Percentiles rank a stretch among this genome's conserved stretches.
These are phyloP conservation scores for Mylabris phalerata DNA, from an alignment of 1,140 invertebrate species.

Conservation along the genomic window DNA sequence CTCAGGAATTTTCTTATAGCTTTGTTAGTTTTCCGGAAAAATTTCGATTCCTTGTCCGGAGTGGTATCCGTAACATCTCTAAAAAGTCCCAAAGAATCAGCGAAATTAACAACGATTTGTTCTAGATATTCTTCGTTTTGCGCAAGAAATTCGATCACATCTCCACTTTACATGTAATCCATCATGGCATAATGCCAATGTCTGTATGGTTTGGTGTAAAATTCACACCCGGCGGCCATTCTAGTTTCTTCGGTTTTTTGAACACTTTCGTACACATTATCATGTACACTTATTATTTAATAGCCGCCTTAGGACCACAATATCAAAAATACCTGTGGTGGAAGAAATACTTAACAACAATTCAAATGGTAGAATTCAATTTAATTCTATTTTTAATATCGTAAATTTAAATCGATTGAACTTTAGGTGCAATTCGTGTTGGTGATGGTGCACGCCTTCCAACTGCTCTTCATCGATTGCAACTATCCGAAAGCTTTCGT, in stretches of 20 bases:
- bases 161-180: constrained; percentile 89
- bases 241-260: constrained; percentile 74
- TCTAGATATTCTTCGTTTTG: constrained; percentile 86
- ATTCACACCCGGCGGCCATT: constrained; percentile 81
- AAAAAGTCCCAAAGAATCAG: not conserved
- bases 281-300: constrained; percentile 84
- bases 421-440: constrained; percentile 70
- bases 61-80: not conserved
- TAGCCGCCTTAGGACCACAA: constrained; percentile 76
- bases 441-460: constrained; percentile 74
- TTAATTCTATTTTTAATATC: not conserved
- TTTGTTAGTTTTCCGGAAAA: too few relatives aligned
- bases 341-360: constrained; percentile 83
- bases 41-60: too few relatives aligned
- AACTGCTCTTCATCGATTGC: constrained; percentile 79
- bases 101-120: constrained; percentile 13
- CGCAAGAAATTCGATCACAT: constrained; percentile 91
- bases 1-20: too few relatives aligned
- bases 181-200: constrained; percentile 94
- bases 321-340: constrained; percentile 84
- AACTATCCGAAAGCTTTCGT: constrained; percentile 74
- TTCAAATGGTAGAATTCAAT: constrained; percentile 64
- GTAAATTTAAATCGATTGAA: not conserved
- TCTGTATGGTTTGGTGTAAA: constrained; percentile 95
- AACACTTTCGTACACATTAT: constrained; percentile 83